phyloP scores from a whole-genome alignment of 1,140 invertebrate species.

The Caenorhabditis latens region DNA sequence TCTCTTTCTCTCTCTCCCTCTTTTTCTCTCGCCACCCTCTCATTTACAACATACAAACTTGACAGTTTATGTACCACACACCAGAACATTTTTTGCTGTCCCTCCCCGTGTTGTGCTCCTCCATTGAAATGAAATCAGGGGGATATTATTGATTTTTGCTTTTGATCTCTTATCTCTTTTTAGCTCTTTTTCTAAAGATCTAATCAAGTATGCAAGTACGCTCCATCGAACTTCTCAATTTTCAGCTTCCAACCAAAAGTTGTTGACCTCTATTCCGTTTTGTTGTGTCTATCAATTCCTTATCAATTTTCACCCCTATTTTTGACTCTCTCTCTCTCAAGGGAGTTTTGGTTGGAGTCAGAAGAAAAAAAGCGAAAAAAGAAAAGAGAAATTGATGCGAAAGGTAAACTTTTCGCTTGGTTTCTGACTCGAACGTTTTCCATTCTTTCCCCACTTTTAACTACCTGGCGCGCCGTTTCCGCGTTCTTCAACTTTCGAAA shows the following conservation, averaged over 20 bases:
- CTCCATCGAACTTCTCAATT: neutral
- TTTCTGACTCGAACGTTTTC: neutral
- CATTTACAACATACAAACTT: constrained; percentile 20
- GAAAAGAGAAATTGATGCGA: constrained; percentile 3
- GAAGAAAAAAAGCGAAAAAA: neutral
- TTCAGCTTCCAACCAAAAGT: too few species aligned
- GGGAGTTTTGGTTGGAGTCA: too few species aligned
- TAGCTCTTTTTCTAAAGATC: too few species aligned
- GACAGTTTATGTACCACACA: constrained; percentile 15
- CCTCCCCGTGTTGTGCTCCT: neutral
- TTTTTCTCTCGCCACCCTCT: neutral
- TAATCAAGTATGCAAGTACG: too few species aligned
- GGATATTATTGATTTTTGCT: neutral
- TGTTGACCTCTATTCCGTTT: too few species aligned
- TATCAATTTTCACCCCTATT: too few species aligned
- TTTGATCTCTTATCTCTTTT: neutral
- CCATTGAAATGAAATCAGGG: too few species aligned
- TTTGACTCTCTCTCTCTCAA: too few species aligned
- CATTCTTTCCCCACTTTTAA: neutral
- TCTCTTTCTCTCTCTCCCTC: neutral
- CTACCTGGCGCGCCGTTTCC: neutral
- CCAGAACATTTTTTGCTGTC: constrained; percentile 26
- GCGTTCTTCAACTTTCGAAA: neutral
- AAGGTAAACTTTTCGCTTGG: constrained; percentile 12
- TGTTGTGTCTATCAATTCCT: too few species aligned